Evolutionary conservation across 1,140 invertebrate genomes (phyloP).

Genomic region (Diabrotica undecimpunctata): DNA sequence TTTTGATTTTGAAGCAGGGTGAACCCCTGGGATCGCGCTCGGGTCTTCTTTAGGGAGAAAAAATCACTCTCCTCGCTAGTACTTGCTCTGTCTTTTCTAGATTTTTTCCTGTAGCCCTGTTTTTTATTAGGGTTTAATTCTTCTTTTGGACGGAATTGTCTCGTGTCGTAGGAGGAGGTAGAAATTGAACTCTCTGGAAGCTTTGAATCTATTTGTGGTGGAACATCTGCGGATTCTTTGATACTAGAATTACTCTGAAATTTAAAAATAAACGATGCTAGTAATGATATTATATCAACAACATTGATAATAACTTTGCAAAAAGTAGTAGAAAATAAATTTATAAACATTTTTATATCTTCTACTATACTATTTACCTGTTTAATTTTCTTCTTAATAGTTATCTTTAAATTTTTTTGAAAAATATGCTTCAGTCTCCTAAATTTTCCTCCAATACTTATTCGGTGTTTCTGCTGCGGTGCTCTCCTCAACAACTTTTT

Average conservation of each 20-base stretch:
- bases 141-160: conserved; percentile 56
- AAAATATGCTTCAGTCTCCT: conserved; percentile 44
- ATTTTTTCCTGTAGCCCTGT: conserved; percentile 48
- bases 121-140: conserved; percentile 46
- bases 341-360: background rate
- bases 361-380: background rate
- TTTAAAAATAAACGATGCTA: background rate
- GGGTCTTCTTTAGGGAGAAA: conserved; percentile 51
- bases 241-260: background rate
- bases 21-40: conserved; percentile 10
- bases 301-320: too few relatives aligned
- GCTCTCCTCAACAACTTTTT: conserved; percentile 57
- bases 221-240: conserved; percentile 9
- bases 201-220: conserved; percentile 22
- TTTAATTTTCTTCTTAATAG: conserved; percentile 28
- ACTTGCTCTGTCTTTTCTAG: conserved; percentile 50
- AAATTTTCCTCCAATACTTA: conserved; percentile 42
- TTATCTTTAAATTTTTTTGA: conserved; percentile 31
- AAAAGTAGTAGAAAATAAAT: too few relatives aligned
- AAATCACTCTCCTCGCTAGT: conserved; percentile 68
- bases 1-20: conserved; percentile 52
- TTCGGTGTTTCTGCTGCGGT: conserved; percentile 51
- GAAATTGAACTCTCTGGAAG: conserved; percentile 55
- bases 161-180: conserved; percentile 56
- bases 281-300: background rate